Percentiles rank a stretch among this genome's conserved stretches.
Evolutionary conservation across 1,140 invertebrate genomes (phyloP).

Genomic region (Tetragonula clypearis): DNA sequence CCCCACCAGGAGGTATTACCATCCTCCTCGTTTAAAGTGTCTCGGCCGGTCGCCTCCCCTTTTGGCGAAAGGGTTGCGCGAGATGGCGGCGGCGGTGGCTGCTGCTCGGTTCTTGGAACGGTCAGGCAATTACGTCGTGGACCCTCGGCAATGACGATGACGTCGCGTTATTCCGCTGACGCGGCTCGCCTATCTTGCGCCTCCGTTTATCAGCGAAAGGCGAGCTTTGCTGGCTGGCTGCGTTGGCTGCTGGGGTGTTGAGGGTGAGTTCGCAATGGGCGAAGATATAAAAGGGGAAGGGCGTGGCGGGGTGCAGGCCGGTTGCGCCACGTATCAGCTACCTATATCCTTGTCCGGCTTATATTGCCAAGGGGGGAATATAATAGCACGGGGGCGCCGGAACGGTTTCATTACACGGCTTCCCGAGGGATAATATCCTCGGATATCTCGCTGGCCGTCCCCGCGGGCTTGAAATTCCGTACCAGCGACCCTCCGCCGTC

Average conservation of each 20-base stretch:
- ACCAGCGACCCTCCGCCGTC: slow-evolving; percentile 52
- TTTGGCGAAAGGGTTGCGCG: slow-evolving; percentile 47
- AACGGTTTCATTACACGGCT: slow-evolving; percentile 76
- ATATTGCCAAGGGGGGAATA: slow-evolving; percentile 59
- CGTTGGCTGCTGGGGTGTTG: too few species aligned
- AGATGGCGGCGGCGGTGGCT: slow-evolving; percentile 30
- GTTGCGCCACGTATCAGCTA: slow-evolving; percentile 57
- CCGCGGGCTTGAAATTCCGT: slow-evolving; percentile 66
- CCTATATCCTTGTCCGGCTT: slow-evolving; percentile 61
- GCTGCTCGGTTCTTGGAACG: slow-evolving; percentile 49
- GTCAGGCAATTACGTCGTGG: slow-evolving; percentile 58
- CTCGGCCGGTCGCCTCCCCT: background rate
- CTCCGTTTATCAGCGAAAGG: slow-evolving; percentile 19
- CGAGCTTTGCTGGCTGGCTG: background rate
- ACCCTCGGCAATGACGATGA: slow-evolving; percentile 59
- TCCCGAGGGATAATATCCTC: slow-evolving; percentile 73
- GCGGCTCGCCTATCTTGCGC: slow-evolving; percentile 28
- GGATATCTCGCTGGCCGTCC: slow-evolving; percentile 64
- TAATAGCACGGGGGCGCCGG: slow-evolving; percentile 66
- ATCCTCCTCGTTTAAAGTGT: background rate
- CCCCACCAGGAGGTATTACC: background rate
- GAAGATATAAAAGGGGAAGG: slow-evolving; percentile 45
- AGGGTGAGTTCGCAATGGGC: slow-evolving; percentile 10
- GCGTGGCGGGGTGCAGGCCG: slow-evolving; percentile 55
- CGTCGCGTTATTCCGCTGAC: slow-evolving; percentile 47